Percentiles rank a stretch among this genome's conserved stretches.
These are phyloP conservation scores for Hoplostethus mediterraneus DNA, from an alignment of 2,797 vertebrate genomes.

Conservation along the genomic window DNA sequence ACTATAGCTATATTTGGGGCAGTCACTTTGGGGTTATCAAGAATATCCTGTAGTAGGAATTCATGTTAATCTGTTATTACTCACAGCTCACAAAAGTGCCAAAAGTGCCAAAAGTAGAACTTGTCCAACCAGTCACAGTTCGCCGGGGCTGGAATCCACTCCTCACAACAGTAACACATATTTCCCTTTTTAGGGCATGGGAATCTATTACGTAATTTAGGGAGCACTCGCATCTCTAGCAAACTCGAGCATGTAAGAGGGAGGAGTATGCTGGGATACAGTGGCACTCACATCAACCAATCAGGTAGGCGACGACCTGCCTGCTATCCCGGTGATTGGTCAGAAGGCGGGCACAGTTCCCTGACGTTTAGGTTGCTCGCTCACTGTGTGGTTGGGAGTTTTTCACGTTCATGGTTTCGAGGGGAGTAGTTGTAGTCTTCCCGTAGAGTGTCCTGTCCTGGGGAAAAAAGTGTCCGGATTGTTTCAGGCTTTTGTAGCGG, in stretches of 20 bases:
- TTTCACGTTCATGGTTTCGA: slow-evolving; percentile 67
- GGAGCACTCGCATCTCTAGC: slow-evolving; percentile 76
- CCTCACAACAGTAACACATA: slow-evolving; percentile 67
- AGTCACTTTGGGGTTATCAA: background rate
- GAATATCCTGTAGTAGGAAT: slow-evolving; percentile 5
- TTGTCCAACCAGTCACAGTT: slow-evolving; percentile 40
- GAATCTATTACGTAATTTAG: slow-evolving; percentile 88
- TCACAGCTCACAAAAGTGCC: background rate
- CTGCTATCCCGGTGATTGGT: slow-evolving; percentile 69
- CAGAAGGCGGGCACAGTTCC: slow-evolving; percentile 7
- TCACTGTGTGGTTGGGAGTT: slow-evolving; percentile 45
- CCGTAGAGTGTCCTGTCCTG: slow-evolving; percentile 63
- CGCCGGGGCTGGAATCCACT: slow-evolving; percentile 67
- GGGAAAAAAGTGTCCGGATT: slow-evolving; percentile 38
- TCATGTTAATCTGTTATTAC: background rate
- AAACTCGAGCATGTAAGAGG: slow-evolving; percentile 60
- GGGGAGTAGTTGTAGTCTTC: slow-evolving; percentile 65
- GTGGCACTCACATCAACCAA: slow-evolving; percentile 64
- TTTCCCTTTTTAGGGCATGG: slow-evolving; percentile 92
- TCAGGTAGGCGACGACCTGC: slow-evolving; percentile 10
- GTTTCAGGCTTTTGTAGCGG: slow-evolving; percentile 20
- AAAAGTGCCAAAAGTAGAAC: background rate
- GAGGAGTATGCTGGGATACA: slow-evolving; percentile 46
- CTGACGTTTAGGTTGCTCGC: slow-evolving; percentile 58
- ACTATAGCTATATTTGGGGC: background rate